Evolutionary conservation across 1,140 invertebrate genomes (phyloP), one percentile per base, ranked within the genome.

Genomic region (Phenacoccus solenopsis): DNA sequence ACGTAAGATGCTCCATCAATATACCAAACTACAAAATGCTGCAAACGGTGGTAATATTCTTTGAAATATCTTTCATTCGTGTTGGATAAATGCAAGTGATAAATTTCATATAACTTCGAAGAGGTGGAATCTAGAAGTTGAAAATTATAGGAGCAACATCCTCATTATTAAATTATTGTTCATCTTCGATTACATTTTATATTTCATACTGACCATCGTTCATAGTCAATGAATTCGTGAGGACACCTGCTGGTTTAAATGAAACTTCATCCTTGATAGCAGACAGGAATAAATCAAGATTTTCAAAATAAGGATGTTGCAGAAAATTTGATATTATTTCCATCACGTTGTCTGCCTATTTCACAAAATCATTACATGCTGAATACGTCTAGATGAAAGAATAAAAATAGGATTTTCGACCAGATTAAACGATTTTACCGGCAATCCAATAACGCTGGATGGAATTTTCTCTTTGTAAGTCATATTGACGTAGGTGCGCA

Each of bases 1-100:
- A 98, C 92, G 77, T 90, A 97, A 61, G 86, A 90, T 12, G 90
- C 90, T 4, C 91, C 94, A 84, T 98, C 96, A 75, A 98, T 92
- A 77, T 90, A 98, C 89, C 93, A 98, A 69, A 98, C 78, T 12
- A 98, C 81, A 77, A 98, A 95, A 5, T 92, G 94, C 81, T 97
- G 93, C 70, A 98, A 80, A 70, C 90, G 84, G 73, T 87, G 80
- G 77, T 71, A 73, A 70, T 70, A 70, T 4, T 68, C 56, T 21
- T 71, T 64, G 21, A 71, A 71, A 13, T 24, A 16, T 0, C 1
- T 21, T n/a, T 28, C 49, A 61, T 70, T 56, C 2, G 35, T 57
- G 21, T 69, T 64, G 20, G 64, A 56, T 61, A 27, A 1, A 13
- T 72, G 7, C 21, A 72, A 38, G 27, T 28, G 32, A 57, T 35